phyloP scores from a whole-genome alignment of 2,797 vertebrate genomes.

The Bryconaethiops microstoma region DNA sequence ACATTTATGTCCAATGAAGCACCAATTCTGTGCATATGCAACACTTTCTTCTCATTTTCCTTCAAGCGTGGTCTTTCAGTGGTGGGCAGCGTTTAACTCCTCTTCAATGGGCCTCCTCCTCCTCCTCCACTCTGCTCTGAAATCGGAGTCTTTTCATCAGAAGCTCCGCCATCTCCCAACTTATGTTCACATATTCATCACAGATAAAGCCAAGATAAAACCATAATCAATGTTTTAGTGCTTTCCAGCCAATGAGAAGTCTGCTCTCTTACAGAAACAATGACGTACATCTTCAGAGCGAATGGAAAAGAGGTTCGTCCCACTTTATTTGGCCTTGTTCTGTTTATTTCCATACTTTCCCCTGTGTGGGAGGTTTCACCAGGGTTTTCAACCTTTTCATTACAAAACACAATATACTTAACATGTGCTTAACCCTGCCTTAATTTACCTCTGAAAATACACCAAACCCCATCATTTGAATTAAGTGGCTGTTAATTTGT shows the following conservation, averaged over 20 bases:
- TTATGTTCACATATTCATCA: slow-evolving; percentile 32
- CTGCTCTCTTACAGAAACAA: not conserved
- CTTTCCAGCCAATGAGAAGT: not conserved
- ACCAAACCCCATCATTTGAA: too few species aligned
- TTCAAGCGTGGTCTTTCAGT: slow-evolving; percentile 39
- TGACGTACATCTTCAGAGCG: not conserved
- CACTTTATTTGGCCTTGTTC: not conserved
- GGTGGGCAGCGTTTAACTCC: slow-evolving; percentile 1
- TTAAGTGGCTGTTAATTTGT: too few species aligned
- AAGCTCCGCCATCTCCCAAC: not conserved
- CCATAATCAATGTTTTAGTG: slow-evolving; percentile 29
- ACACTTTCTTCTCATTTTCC: slow-evolving; percentile 8
- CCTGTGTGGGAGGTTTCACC: too few species aligned
- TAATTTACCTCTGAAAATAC: too few species aligned
- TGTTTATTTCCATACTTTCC: not conserved
- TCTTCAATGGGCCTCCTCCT: not conserved
- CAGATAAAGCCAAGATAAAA: slow-evolving; percentile 9
- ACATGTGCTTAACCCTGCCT: too few species aligned
- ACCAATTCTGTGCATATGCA: not conserved
- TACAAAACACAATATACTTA: too few species aligned
- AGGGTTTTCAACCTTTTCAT: too few species aligned
- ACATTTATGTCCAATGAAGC: not conserved
- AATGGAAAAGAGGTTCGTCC: slow-evolving; percentile 16
- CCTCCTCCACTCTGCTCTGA: slow-evolving; percentile 1
- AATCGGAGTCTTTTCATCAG: slow-evolving; percentile 1